phyloP scores from a whole-genome alignment of 2,888 invertebrate species.

The Folsomia manolachei region DNA sequence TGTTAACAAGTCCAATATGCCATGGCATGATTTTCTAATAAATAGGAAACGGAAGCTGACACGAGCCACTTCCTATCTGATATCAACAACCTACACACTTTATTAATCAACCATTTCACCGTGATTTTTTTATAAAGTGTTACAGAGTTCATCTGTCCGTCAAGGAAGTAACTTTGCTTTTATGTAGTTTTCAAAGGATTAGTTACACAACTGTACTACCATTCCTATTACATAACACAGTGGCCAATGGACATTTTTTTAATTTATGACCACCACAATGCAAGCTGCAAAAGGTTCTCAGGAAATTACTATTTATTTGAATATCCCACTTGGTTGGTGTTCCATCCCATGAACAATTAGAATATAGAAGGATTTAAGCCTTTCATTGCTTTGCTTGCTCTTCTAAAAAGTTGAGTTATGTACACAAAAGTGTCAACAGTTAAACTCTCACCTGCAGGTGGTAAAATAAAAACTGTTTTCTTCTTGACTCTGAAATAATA shows the following conservation, averaged over 20 bases:
- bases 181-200: background rate
- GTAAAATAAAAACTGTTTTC: slow-evolving; percentile 19
- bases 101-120: slow-evolving; percentile 10
- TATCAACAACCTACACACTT: background rate
- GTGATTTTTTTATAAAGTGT: background rate
- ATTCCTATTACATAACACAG: too few relatives aligned
- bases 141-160: background rate
- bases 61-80: background rate
- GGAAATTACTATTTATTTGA: slow-evolving; percentile 9
- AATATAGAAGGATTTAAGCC: background rate
- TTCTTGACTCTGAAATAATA: slow-evolving; percentile 13
- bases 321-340: slow-evolving; percentile 21
- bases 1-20: background rate
- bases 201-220: background rate
- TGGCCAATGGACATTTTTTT: background rate
- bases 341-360: slow-evolving; percentile 13
- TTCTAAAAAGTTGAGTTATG: background rate
- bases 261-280: background rate
- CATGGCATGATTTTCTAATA: background rate
- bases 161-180: background rate
- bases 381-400: background rate
- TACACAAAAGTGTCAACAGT: slow-evolving; percentile 21
- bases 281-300: slow-evolving; percentile 14
- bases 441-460: slow-evolving; percentile 22
- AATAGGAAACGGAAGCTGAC: slow-evolving; percentile 5